Conservation (phyloP, 2,797 vertebrate genomes). For the Hozukius guyotensis region DNA sequence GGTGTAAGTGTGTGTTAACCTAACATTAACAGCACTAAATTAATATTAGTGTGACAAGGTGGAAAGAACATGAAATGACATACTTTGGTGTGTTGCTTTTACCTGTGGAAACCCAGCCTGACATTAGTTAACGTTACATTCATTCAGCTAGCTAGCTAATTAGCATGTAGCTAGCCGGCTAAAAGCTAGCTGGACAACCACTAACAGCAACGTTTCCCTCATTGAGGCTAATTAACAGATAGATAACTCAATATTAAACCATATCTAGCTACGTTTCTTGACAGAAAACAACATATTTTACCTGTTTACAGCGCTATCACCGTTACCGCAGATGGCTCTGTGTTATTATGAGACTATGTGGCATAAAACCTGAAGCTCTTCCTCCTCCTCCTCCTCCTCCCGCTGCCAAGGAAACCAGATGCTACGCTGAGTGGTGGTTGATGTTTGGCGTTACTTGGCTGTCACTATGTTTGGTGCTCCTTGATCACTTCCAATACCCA, state of each 20-base stretch:
- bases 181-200: not conserved
- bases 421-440: no score
- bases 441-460: no score
- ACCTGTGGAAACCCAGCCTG: accelerated
- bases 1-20: not conserved
- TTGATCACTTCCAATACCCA: not conserved
- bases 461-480: not conserved
- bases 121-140: not conserved
- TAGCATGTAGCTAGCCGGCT: not conserved
- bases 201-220: not conserved
- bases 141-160: no score
- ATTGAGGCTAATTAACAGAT: accelerated
- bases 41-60: not conserved
- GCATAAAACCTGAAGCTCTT: constrained; percentile 37
- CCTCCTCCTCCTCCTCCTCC: no score
- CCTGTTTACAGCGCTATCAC: constrained; percentile 17
- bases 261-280: accelerated
- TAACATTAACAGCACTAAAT: not conserved
- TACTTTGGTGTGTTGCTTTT: no score
- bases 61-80: no score
- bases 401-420: no score
- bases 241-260: accelerated
- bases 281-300: not conserved
- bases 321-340: not conserved
- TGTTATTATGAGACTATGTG: constrained; percentile 50